A percentile compares a stretch with the other conserved stretches of the same genome.
Conservation (phyloP, 2,113 vertebrate genomes). For the Syngnathus typhle region DNA sequence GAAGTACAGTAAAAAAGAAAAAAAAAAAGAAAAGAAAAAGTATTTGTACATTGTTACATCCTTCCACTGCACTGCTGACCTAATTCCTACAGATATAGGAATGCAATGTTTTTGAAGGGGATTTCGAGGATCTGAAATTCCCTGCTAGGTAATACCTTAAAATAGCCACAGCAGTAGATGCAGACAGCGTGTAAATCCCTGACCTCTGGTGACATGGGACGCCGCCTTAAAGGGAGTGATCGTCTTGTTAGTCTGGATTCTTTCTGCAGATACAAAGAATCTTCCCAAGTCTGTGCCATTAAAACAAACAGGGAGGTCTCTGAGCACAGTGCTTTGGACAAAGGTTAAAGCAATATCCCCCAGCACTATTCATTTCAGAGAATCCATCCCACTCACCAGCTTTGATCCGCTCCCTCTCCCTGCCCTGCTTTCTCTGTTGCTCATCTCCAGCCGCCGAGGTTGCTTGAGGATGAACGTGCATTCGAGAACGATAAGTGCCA, state of each 20-base stretch:
- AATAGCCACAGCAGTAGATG: conserved; percentile 32
- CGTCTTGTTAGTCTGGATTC: conserved; percentile 48
- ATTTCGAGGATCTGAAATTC: background rate
- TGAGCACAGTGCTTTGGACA: conserved; percentile 62
- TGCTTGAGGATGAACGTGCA: conserved; percentile 30
- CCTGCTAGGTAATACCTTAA: background rate
- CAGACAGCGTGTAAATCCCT: conserved; percentile 25
- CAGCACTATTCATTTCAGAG: conserved; percentile 68
- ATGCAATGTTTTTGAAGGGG: background rate
- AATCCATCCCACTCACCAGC: conserved; percentile 60
- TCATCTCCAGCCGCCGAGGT: conserved; percentile 43
- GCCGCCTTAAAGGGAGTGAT: conserved; percentile 27
- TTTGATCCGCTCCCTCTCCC: conserved; percentile 62
- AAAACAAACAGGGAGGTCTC: conserved; percentile 72
- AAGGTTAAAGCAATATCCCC: conserved; percentile 74
- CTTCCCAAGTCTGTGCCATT: conserved; percentile 61
- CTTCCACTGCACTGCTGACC: background rate
- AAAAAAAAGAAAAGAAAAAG: background rate
- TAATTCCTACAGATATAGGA: background rate
- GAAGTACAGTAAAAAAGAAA: background rate
- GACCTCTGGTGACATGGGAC: conserved; percentile 43
- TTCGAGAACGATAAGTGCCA: conserved; percentile 25
- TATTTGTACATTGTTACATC: background rate
- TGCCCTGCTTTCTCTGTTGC: conserved; percentile 44
- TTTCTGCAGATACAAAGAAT: conserved; percentile 47